Percentiles rank a stretch among this genome's conserved stretches.
phyloP scores from a whole-genome alignment of 2,113 vertebrate species.

The Hemicordylus capensis region DNA sequence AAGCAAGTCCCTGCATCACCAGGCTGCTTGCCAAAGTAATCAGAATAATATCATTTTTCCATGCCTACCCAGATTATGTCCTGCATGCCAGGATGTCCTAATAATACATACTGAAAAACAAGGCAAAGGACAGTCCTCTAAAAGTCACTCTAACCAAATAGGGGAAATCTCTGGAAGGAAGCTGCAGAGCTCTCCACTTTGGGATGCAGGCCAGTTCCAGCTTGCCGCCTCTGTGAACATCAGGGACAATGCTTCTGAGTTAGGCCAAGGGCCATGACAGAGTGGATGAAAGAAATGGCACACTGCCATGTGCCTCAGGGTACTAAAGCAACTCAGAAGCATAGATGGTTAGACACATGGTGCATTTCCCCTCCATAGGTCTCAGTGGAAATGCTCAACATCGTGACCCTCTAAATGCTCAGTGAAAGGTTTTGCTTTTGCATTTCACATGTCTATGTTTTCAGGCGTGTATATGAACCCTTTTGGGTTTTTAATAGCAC shows the following conservation, averaged over 20 bases:
- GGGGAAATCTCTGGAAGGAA: conserved; percentile 16
- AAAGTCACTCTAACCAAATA: conserved; percentile 30
- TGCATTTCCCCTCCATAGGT: not conserved
- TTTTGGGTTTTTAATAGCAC: not conserved
- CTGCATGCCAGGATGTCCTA: not conserved
- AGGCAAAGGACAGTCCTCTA: not conserved
- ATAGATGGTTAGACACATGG: not conserved
- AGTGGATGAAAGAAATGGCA: not conserved
- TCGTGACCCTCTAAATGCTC: not conserved
- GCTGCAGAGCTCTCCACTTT: not conserved
- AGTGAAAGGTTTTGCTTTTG: not conserved
- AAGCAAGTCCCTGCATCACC: conserved; percentile 21
- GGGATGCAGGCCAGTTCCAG: conserved; percentile 42
- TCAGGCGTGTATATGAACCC: not conserved
- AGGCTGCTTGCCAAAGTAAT: not conserved
- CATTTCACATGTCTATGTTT: not conserved
- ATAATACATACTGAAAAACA: conserved; percentile 34
- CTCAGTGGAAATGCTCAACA: not conserved
- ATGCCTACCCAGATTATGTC: not conserved
- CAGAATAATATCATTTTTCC: conserved; percentile 5
- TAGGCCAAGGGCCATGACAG: conserved; percentile 32
- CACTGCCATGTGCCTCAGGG: not conserved
- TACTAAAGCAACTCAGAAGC: not conserved
- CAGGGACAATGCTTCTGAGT: conserved; percentile 9
- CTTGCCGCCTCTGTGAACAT: not conserved